Percentiles rank a stretch among this genome's conserved stretches.
Conservation (phyloP, 2,888 invertebrate genomes). For the Plagodis pulveraria region DNA sequence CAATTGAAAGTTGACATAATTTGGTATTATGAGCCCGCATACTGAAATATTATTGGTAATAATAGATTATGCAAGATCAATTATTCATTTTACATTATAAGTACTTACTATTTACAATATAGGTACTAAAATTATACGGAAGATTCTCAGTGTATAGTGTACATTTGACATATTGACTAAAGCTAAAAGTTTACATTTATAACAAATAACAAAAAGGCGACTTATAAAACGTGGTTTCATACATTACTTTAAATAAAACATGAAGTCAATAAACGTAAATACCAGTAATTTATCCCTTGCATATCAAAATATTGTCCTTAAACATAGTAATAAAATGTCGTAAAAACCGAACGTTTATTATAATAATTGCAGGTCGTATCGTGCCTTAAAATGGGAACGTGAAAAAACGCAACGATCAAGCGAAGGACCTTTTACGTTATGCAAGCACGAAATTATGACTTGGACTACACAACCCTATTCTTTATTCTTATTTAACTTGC, state of each 20-base stretch:
- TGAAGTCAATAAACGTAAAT: slow-evolving; percentile 21
- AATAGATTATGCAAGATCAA: slow-evolving; percentile 17
- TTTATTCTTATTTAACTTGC: slow-evolving; percentile 1
- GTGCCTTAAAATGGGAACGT: slow-evolving; percentile 42
- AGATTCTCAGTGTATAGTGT: background rate
- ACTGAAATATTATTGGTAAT: slow-evolving; percentile 24
- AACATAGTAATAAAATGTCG: slow-evolving; percentile 25
- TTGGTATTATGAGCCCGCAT: slow-evolving; percentile 36
- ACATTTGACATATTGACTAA: background rate
- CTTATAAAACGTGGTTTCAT: slow-evolving; percentile 7
- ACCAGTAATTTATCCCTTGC: slow-evolving; percentile 18
- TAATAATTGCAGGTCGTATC: slow-evolving; percentile 40
- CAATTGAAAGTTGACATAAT: slow-evolving; percentile 44
- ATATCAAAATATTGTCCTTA: slow-evolving; percentile 32
- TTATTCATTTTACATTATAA: background rate
- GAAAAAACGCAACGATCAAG: slow-evolving; percentile 44
- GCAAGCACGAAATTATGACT: slow-evolving; percentile 52
- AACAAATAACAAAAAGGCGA: background rate
- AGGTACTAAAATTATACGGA: too few relatives aligned
- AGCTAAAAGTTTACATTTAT: background rate
- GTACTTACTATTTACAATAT: background rate
- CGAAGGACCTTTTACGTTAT: slow-evolving; percentile 50
- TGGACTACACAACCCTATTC: slow-evolving; percentile 36
- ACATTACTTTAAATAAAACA: slow-evolving; percentile 17
- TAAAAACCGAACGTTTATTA: slow-evolving; percentile 28